These are phyloP conservation scores for Eupristina koningsbergeri DNA, from an alignment of 1,140 invertebrate genomes.

Conservation along the genomic window DNA sequence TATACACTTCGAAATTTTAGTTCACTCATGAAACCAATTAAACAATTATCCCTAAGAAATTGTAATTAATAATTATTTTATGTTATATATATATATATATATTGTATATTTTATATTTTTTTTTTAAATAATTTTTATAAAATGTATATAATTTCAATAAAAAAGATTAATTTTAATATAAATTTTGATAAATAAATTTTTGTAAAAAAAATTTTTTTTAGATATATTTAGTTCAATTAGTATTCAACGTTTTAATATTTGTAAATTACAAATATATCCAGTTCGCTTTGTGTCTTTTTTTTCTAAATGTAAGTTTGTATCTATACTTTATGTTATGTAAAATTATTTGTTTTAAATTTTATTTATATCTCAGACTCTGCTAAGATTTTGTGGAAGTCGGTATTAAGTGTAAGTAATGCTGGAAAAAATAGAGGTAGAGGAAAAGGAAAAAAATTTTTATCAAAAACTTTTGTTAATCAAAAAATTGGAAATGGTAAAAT, in stretches of 20 bases:
- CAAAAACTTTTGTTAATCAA: slow-evolving; percentile 91
- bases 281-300: slow-evolving; percentile 72
- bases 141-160: too few relatives aligned
- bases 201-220: slow-evolving; percentile 41
- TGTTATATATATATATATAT: too few relatives aligned
- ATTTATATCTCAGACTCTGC: slow-evolving; percentile 78
- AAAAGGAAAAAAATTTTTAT: slow-evolving; percentile 81
- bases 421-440: slow-evolving; percentile 94
- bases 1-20: slow-evolving; percentile 40
- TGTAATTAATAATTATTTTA: slow-evolving; percentile 14
- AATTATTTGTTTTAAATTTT: background rate
- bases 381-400: slow-evolving; percentile 92
- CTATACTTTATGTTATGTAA: slow-evolving; percentile 21
- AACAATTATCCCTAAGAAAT: slow-evolving; percentile 4
- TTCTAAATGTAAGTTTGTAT: slow-evolving; percentile 71
- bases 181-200: slow-evolving; percentile 22
- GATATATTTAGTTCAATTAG: slow-evolving; percentile 3
- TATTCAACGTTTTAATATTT: slow-evolving; percentile 29
- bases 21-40: slow-evolving; percentile 30
- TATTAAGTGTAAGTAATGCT: slow-evolving; percentile 95
- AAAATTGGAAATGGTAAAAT: slow-evolving; percentile 88
- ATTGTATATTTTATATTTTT: too few relatives aligned
- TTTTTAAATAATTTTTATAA: too few relatives aligned
- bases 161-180: too few relatives aligned
- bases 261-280: slow-evolving; percentile 50